Evolutionary conservation across 2,113 vertebrate genomes (phyloP).

Genomic region (Proteles cristata): DNA sequence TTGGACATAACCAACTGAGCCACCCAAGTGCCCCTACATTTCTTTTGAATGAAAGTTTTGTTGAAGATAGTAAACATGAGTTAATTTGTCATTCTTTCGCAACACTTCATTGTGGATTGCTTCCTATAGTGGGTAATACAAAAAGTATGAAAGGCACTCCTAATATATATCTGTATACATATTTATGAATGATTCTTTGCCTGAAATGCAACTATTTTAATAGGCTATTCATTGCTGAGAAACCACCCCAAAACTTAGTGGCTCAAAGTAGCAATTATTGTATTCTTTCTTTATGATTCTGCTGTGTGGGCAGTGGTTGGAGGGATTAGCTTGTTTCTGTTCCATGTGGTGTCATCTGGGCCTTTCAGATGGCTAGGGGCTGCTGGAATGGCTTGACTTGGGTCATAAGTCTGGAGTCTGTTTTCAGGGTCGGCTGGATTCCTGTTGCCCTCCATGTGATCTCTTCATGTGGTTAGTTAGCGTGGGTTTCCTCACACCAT

Average conservation of each 20-base stretch:
- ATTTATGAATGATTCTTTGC: conserved; percentile 37
- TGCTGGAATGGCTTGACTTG: not conserved
- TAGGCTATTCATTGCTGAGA: conserved; percentile 38
- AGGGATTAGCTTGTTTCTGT: not conserved
- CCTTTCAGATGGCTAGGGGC: not conserved
- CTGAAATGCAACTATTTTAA: conserved; percentile 28
- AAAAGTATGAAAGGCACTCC: conserved; percentile 17
- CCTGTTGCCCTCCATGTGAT: not conserved
- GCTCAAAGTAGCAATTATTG: conserved; percentile 2
- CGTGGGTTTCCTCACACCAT: not conserved
- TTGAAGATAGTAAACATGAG: conserved; percentile 33
- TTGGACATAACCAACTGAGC: too few relatives aligned
- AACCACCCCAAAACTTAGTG: conserved; percentile 43
- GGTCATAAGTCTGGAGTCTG: not conserved
- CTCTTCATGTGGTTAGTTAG: not conserved
- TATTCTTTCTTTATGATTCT: conserved; percentile 33
- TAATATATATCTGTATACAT: not conserved
- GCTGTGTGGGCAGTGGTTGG: not conserved
- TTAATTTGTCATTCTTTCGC: conserved; percentile 35
- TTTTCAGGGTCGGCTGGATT: not conserved
- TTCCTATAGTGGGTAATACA: not conserved
- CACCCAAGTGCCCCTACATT: not conserved
- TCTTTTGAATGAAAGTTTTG: conserved; percentile 32
- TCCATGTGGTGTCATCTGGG: not conserved
- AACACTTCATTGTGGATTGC: not conserved